phyloP scores from a whole-genome alignment of 2,888 invertebrate species.

The Megastigmus dorsalis region DNA sequence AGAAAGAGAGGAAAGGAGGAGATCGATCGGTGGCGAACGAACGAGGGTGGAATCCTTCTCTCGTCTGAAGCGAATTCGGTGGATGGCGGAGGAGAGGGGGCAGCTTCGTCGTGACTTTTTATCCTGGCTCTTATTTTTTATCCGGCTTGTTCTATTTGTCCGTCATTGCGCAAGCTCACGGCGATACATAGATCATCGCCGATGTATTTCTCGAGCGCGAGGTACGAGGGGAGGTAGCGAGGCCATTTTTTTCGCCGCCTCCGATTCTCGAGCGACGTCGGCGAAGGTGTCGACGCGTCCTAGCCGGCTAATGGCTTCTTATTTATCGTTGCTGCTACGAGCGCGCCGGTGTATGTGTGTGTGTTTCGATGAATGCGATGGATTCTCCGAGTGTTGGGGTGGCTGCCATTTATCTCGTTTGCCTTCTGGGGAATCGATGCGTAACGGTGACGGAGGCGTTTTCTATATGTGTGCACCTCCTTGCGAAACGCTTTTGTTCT shows the following conservation, averaged over 20 bases:
- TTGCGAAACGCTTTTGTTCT: no score
- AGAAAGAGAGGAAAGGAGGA: constrained; percentile 36
- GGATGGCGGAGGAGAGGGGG: background rate
- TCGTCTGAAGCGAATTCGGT: background rate
- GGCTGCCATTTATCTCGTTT: background rate
- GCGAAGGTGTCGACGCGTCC: background rate
- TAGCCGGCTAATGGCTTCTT: constrained; percentile 13
- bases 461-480: no score
- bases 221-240: background rate
- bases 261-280: no score
- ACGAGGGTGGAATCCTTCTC: constrained; percentile 15
- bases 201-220: background rate
- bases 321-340: constrained; percentile 31
- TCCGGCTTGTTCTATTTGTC: constrained; percentile 3
- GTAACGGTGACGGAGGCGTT: constrained; percentile 15
- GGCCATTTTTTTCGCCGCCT: background rate
- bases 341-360: no score
- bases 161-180: background rate
- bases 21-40: constrained; percentile 10
- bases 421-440: background rate
- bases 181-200: background rate
- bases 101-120: constrained; percentile 15
- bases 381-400: background rate
- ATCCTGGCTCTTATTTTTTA: background rate
- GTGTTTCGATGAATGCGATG: background rate